Conservation (phyloP, 53 echinoderm and acorn worm genomes). For the Apostichopus leukothele region DNA sequence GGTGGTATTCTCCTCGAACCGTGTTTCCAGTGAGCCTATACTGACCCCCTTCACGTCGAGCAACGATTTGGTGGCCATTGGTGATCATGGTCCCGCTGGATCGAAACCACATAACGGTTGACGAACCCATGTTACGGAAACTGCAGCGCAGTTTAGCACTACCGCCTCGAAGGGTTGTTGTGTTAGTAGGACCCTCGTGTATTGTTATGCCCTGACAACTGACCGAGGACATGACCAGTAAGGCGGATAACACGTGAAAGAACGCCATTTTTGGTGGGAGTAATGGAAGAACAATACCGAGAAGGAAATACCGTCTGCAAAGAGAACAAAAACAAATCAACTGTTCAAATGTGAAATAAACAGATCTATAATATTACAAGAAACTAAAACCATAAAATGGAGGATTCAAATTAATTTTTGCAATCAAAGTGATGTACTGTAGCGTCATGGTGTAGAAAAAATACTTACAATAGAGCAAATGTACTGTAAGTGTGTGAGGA, state of each 20-base stretch:
- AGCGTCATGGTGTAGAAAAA: too few relatives aligned
- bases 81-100: constrained; percentile 6
- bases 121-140: neutral
- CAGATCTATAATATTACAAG: too few relatives aligned
- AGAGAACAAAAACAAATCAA: too few relatives aligned
- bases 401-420: too few relatives aligned
- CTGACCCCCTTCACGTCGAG: neutral
- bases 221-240: neutral
- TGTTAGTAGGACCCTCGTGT: neutral
- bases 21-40: constrained; percentile 50
- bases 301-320: too few relatives aligned
- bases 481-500: too few relatives aligned
- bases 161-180: neutral
- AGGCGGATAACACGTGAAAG: neutral
- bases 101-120: constrained; percentile 52
- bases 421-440: too few relatives aligned
- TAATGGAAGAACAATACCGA: too few relatives aligned
- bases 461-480: too few relatives aligned
- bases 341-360: too few relatives aligned
- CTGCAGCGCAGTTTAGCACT: neutral
- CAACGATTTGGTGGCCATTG: neutral
- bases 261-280: neutral
- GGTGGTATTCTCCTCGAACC: constrained; percentile 38
- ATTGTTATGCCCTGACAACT: neutral
- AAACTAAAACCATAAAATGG: too few relatives aligned